Evolutionary conservation across 2,113 vertebrate genomes (phyloP), one percentile per base, ranked within the genome.

Genomic region (Misgurnus anguillicaudatus): DNA sequence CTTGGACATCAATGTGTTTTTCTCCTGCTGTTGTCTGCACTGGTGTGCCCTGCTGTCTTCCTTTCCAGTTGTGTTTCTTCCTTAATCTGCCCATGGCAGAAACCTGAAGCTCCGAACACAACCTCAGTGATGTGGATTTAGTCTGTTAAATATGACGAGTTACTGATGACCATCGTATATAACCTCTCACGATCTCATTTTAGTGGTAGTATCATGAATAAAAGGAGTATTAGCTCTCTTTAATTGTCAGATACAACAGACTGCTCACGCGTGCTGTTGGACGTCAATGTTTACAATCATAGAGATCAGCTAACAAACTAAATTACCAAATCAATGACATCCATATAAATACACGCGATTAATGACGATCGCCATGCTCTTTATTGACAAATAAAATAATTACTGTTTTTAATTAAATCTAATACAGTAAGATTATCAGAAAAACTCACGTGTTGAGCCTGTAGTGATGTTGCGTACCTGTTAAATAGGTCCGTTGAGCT

Each of bases 51-150:
- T 90, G 87, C 70, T 87, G 85, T 47, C 96, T 93, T 0, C 94
- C 96, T 85, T 90, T 96, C 95, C 95, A 93, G 89, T 98, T 97
- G 86, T 93, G 91, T 39, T 92, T 91, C 82, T 92, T 95, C 76
- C 91, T 93, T 7, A 95, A 76, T 80, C 90, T 95, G 24, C 95
- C 96, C 97, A 96, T 94, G 76, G 78, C 86, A 72, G 47, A 58
- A 24, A 1, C 14, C 45, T 19, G 11, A 42, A 47, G 61, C n/a
- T 53, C 36, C 55, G 47, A 11, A 58, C 42, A 62, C 5, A 9
- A 47, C 0, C 55, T 55, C 16, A 57, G 6, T 16, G 39, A 14
- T 39, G 53, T 1, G 48, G 19, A 19, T 17, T n/a, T 6, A 13
- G 4, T 19, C 17, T 57, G 14, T 57, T 19, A 0, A 19, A 57